A percentile compares a stretch with the other conserved stretches of the same genome.
Conservation (phyloP, 2,888 invertebrate species). For the Drosophila paramelanica region DNA sequence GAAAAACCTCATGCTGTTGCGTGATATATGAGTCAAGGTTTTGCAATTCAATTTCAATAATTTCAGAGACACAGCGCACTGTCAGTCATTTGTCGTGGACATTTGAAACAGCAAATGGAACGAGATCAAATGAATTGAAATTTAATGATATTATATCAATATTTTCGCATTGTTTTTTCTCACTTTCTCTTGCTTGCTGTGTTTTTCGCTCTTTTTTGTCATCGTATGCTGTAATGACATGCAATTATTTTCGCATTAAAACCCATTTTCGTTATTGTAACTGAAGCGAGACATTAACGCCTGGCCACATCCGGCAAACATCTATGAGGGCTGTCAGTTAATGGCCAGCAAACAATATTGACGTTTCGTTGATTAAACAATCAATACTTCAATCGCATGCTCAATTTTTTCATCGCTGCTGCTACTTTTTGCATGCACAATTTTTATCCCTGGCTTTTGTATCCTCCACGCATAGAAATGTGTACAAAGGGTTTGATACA, state of each 20-base stretch:
- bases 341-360: slow-evolving; percentile 58
- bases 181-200: slow-evolving; percentile 6
- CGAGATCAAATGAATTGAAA: slow-evolving; percentile 45
- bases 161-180: slow-evolving; percentile 43
- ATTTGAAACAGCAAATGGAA: slow-evolving; percentile 11
- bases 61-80: slow-evolving; percentile 25
- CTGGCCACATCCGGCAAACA: slow-evolving; percentile 43
- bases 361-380: slow-evolving; percentile 68
- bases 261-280: slow-evolving; percentile 68
- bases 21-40: slow-evolving; percentile 42
- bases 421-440: slow-evolving; percentile 13
- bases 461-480: not conserved
- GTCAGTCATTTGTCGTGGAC: slow-evolving; percentile 34
- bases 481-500: not conserved
- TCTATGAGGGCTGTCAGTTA: slow-evolving; percentile 59
- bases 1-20: slow-evolving; percentile 7
- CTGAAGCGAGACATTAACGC: slow-evolving; percentile 61
- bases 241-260: slow-evolving; percentile 78
- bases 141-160: slow-evolving; percentile 63
- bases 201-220: slow-evolving; percentile 14
- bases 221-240: slow-evolving; percentile 54
- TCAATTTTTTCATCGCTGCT: slow-evolving; percentile 3
- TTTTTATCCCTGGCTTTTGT: slow-evolving; percentile 1
- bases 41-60: slow-evolving; percentile 42
- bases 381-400: slow-evolving; percentile 64